These are phyloP conservation scores for Cyphomyrmex costatus DNA, from an alignment of 1,140 invertebrate genomes.

Conservation along the genomic window DNA sequence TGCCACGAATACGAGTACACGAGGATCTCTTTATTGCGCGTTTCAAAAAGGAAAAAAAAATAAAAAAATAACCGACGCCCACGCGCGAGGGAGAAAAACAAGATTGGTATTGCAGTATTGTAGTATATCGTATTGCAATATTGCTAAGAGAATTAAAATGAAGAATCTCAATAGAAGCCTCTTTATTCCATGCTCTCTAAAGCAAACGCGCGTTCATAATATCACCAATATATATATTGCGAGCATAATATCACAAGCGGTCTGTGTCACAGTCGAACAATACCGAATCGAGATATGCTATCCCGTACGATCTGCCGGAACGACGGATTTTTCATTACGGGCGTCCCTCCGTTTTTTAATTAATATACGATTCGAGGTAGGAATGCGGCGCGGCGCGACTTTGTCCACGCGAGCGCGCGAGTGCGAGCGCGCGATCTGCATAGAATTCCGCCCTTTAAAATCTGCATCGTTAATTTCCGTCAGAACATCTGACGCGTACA, in stretches of 20 bases:
- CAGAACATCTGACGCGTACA: slow-evolving; percentile 57
- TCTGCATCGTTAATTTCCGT: slow-evolving; percentile 66
- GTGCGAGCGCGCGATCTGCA: slow-evolving; percentile 32
- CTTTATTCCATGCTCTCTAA: slow-evolving; percentile 48
- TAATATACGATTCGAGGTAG: slow-evolving; percentile 55
- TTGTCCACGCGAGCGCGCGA: slow-evolving; percentile 17
- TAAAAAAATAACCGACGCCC: slow-evolving; percentile 7
- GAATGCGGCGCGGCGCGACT: slow-evolving; percentile 45
- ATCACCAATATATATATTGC: slow-evolving; percentile 23
- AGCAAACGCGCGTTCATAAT: slow-evolving; percentile 53
- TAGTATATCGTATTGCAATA: slow-evolving; percentile 46
- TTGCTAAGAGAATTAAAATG: slow-evolving; percentile 40
- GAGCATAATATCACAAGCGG: slow-evolving; percentile 41
- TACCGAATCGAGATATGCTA: slow-evolving; percentile 51
- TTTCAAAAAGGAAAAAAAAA: slow-evolving; percentile 2
- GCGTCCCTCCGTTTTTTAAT: slow-evolving; percentile 43
- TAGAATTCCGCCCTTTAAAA: slow-evolving; percentile 59
- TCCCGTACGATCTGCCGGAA: slow-evolving; percentile 25
- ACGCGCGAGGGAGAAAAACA: slow-evolving; percentile 42
- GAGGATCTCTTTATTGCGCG: slow-evolving; percentile 35
- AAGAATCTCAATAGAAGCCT: slow-evolving; percentile 16
- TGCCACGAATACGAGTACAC: slow-evolving; percentile 15
- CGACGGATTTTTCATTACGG: slow-evolving; percentile 58
- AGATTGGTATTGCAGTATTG: slow-evolving; percentile 31
- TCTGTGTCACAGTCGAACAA: slow-evolving; percentile 40